These are phyloP conservation scores for Scaptomyza montana DNA, from an alignment of 1,140 invertebrate genomes.

Conservation along the genomic window DNA sequence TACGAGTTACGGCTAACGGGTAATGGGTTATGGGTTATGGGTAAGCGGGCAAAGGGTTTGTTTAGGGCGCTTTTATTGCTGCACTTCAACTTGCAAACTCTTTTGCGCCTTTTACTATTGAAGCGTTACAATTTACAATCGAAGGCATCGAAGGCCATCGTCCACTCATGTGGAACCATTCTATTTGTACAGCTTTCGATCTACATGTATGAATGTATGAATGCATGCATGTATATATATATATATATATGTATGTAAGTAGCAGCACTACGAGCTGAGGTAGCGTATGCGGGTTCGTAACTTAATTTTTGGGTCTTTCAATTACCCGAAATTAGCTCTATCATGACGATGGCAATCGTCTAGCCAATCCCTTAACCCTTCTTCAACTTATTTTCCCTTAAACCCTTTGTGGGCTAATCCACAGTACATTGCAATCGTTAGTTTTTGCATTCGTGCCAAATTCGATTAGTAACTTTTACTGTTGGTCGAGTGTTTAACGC, in stretches of 20 bases:
- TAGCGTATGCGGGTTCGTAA: constrained; percentile 19
- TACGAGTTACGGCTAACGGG: background rate
- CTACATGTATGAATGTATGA: background rate
- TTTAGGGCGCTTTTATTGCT: constrained; percentile 42
- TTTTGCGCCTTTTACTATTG: constrained; percentile 64
- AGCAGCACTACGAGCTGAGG: background rate
- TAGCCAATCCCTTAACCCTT: constrained; percentile 13
- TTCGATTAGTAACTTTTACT: constrained; percentile 58
- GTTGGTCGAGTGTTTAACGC: constrained; percentile 49
- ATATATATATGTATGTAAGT: too few species aligned
- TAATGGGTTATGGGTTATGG: background rate
- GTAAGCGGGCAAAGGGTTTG: background rate
- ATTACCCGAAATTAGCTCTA: constrained; percentile 49
- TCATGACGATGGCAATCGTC: constrained; percentile 24
- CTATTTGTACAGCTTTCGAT: constrained; percentile 31
- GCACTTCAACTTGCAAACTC: constrained; percentile 62
- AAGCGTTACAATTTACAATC: constrained; percentile 80
- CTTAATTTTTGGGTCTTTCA: constrained; percentile 22
- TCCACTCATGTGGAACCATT: constrained; percentile 59
- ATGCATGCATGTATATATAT: too few species aligned
- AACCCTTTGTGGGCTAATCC: constrained; percentile 47
- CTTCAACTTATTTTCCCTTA: background rate
- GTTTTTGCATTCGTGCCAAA: constrained; percentile 60
- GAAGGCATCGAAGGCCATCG: constrained; percentile 19
- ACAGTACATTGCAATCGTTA: constrained; percentile 3